phyloP scores from a whole-genome alignment of 1,140 invertebrate species.

The Acromyrmex heyeri region DNA sequence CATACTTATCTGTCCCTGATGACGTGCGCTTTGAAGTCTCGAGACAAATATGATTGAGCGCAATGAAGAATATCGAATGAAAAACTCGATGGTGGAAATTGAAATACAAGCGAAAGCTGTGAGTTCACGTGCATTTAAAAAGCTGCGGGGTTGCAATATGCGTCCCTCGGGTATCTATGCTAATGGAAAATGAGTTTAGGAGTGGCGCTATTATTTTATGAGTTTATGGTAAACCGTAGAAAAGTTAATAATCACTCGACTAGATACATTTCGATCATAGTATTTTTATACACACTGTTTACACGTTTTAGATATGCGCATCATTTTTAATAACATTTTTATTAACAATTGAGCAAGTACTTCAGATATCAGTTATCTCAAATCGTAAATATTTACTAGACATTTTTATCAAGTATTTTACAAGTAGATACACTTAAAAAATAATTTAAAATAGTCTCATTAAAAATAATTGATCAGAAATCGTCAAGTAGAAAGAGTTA shows the following conservation, averaged over 20 bases:
- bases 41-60: background rate
- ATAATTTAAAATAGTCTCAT: background rate
- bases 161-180: slow-evolving; percentile 12
- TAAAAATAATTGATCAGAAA: background rate
- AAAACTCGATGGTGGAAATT: background rate
- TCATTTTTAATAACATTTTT: slow-evolving; percentile 13
- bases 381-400: slow-evolving; percentile 4
- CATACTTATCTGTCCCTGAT: slow-evolving; percentile 6
- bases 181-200: slow-evolving; percentile 35
- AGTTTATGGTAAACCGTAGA: slow-evolving; percentile 16
- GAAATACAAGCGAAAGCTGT: background rate
- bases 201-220: slow-evolving; percentile 31
- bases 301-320: slow-evolving; percentile 36
- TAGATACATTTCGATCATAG: slow-evolving; percentile 24
- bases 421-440: background rate
- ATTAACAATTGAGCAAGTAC: slow-evolving; percentile 18
- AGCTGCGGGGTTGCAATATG: background rate
- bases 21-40: slow-evolving; percentile 19
- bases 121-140: slow-evolving; percentile 25
- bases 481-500: background rate
- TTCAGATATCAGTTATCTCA: background rate
- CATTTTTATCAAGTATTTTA: slow-evolving; percentile 33
- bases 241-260: background rate
- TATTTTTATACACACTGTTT: slow-evolving; percentile 57
- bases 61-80: background rate